These are phyloP conservation scores for Etheostoma perlongum DNA, from an alignment of 2,797 vertebrate species.

Conservation along the genomic window DNA sequence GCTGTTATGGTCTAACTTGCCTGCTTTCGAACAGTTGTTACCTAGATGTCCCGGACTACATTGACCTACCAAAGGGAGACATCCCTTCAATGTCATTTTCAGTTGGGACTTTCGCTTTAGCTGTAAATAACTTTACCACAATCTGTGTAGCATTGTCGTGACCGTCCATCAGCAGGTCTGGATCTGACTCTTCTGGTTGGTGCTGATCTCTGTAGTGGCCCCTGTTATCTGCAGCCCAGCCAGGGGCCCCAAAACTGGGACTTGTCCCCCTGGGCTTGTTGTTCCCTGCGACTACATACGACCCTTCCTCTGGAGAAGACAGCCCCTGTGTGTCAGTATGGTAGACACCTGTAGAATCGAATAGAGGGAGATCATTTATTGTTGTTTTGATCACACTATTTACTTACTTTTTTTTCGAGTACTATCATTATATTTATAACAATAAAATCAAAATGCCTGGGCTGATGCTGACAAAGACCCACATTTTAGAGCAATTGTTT, in stretches of 20 bases:
- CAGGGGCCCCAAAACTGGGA: slow-evolving; percentile 26
- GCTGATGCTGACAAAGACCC: not conserved
- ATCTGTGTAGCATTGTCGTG: slow-evolving; percentile 74
- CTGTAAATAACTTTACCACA: slow-evolving; percentile 58
- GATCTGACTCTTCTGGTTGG: slow-evolving; percentile 58
- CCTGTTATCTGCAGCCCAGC: slow-evolving; percentile 53
- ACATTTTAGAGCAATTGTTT: not conserved
- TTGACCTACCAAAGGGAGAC: not conserved
- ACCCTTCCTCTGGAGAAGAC: slow-evolving; percentile 24
- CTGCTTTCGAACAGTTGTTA: not conserved
- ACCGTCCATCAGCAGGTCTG: slow-evolving; percentile 73
- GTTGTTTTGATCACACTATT: not conserved
- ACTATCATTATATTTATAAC: not conserved
- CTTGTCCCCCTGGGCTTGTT: slow-evolving; percentile 53
- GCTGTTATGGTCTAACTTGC: no score
- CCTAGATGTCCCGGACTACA: not conserved
- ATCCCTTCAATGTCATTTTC: not conserved
- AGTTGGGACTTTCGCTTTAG: no score
- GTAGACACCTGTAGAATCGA: slow-evolving; percentile 45
- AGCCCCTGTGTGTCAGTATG: slow-evolving; percentile 20
- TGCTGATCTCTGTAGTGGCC: slow-evolving; percentile 72
- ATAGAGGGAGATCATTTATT: not conserved
- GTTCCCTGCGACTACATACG: not conserved
- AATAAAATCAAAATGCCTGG: not conserved
- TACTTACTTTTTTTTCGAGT: not conserved